Conservation (phyloP, 2,888 invertebrate species). For the Anthrax anthrax region DNA sequence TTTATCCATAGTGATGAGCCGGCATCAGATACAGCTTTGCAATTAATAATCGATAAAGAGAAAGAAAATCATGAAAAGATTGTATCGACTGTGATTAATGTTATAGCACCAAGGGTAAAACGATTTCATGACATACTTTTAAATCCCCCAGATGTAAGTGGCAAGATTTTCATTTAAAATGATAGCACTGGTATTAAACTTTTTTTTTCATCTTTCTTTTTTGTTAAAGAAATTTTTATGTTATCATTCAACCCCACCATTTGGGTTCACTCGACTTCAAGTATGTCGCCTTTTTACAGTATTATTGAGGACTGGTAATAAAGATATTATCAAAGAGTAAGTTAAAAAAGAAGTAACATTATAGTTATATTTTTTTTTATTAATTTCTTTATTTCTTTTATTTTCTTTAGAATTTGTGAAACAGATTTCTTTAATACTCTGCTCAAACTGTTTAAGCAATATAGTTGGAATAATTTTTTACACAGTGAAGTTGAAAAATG, state of each 20-base stretch:
- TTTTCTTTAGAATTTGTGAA: conserved; percentile 24
- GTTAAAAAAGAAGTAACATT: conserved; percentile 18
- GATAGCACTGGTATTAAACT: too few species aligned
- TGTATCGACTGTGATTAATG: conserved; percentile 45
- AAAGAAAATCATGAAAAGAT: conserved; percentile 44
- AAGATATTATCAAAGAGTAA: conserved; percentile 53
- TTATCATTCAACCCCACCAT: conserved; percentile 40
- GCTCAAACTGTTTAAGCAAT: conserved; percentile 78
- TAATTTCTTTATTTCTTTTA: too few species aligned
- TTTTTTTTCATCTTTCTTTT: neutral
- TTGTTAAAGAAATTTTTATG: neutral
- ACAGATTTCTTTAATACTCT: conserved; percentile 47
- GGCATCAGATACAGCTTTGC: conserved; percentile 25
- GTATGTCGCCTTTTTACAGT: conserved; percentile 65
- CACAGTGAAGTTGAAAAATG: conserved; percentile 80
- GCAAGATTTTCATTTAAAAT: neutral
- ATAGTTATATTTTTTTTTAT: too few species aligned
- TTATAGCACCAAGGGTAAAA: conserved; percentile 50
- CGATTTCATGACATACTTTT: conserved; percentile 50
- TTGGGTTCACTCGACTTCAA: conserved; percentile 68
- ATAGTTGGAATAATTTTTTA: conserved; percentile 89
- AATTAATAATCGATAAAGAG: conserved; percentile 32
- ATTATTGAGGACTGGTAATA: conserved; percentile 56
- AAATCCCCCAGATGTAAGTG: conserved; percentile 52
- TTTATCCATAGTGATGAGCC: conserved; percentile 26